These are phyloP conservation scores for Varanus komodoensis DNA, from an alignment of 2,113 vertebrate species.

Conservation along the genomic window DNA sequence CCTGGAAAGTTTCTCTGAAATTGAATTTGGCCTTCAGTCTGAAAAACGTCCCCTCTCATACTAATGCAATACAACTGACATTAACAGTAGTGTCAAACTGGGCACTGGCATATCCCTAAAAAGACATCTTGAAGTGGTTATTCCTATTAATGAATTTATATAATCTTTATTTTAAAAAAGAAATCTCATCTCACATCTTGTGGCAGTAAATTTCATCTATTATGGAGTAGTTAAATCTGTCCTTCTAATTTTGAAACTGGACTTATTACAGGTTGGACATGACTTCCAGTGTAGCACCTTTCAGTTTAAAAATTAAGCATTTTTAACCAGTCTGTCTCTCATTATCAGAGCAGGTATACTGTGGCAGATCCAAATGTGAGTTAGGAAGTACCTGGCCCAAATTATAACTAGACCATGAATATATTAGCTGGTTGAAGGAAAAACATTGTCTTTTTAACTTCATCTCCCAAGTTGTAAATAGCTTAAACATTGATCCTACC, in stretches of 20 bases:
- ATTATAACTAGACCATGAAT: neutral
- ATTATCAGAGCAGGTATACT: neutral
- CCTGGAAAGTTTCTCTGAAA: no score
- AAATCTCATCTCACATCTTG: neutral
- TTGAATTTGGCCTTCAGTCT: no score
- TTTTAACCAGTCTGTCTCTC: neutral
- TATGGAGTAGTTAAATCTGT: neutral
- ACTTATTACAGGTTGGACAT: neutral
- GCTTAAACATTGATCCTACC: neutral
- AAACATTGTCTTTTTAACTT: neutral
- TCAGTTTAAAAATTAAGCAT: neutral
- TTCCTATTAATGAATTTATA: no score
- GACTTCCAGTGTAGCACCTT: neutral
- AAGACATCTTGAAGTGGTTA: no score
- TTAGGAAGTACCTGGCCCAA: neutral
- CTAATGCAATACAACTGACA: no score
- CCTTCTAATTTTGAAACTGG: neutral
- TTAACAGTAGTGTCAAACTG: no score
- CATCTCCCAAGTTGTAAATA: neutral
- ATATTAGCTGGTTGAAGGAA: neutral
- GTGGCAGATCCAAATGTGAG: neutral
- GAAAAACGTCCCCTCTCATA: no score
- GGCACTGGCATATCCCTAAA: no score
- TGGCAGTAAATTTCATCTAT: neutral
- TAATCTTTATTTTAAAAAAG: neutral